Percentiles rank a stretch among this genome's conserved stretches.
phyloP scores from a whole-genome alignment of 2,113 vertebrate species.

The Choloepus hoffmanni region DNA sequence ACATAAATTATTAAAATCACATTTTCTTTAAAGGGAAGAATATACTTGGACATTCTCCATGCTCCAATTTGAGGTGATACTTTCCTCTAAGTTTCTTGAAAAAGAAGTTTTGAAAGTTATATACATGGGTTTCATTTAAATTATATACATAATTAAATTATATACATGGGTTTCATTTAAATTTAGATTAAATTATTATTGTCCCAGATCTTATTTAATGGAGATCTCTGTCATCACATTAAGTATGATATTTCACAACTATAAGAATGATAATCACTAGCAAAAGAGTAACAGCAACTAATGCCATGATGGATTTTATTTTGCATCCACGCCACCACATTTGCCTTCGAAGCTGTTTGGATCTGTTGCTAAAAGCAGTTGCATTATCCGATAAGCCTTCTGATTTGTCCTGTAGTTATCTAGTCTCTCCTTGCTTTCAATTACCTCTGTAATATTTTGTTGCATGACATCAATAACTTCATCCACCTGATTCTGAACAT shows the following conservation, averaged over 20 bases:
- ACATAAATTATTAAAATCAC: conserved; percentile 76
- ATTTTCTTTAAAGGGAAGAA: conserved; percentile 28
- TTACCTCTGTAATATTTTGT: conserved; percentile 99
- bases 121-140: no score
- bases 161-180: no score
- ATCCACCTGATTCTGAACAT: conserved; percentile 95
- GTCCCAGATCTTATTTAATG: no score
- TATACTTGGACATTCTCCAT: no score
- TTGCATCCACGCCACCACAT: conserved; percentile 99
- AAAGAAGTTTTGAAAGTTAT: no score
- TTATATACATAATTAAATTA: no score
- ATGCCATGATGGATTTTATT: conserved; percentile 95
- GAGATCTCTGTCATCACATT: no score
- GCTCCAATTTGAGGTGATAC: no score
- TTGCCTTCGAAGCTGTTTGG: conserved; percentile 97
- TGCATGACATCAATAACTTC: conserved; percentile 99
- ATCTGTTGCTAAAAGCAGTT: conserved; percentile 98
- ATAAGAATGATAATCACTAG: conserved; percentile 91
- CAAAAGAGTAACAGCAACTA: conserved; percentile 92
- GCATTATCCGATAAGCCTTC: conserved; percentile 99
- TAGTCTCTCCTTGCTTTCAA: conserved; percentile 96
- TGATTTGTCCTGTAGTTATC: conserved; percentile 99
- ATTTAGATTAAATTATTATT: no score
- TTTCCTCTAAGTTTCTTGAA: no score
- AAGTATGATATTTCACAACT: no score